Evolutionary conservation across 2,888 invertebrate genomes (phyloP).

Genomic region (Polymixis lichenea): DNA sequence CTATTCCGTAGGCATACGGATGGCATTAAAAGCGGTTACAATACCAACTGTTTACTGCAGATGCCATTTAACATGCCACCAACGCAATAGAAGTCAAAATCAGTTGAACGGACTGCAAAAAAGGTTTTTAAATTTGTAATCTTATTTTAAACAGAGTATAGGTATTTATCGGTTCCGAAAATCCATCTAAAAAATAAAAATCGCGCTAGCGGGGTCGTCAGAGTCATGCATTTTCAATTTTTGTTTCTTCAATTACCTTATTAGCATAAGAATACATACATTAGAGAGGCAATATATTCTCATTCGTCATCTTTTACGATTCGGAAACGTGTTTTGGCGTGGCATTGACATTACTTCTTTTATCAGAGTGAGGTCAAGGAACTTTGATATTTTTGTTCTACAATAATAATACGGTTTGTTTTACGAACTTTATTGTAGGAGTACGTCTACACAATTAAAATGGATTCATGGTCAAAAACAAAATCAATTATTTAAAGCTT

Average conservation of each 20-base stretch:
- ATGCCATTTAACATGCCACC: too few relatives aligned
- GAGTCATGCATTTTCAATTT: slow-evolving; percentile 24
- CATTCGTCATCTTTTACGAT: slow-evolving; percentile 30
- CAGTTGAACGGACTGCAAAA: too few relatives aligned
- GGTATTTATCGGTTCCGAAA: background rate
- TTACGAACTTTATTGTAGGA: background rate
- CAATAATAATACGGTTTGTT: background rate
- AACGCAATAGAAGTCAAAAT: too few relatives aligned
- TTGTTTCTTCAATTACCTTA: slow-evolving; percentile 28
- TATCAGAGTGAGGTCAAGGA: slow-evolving; percentile 54
- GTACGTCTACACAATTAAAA: background rate
- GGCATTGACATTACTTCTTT: slow-evolving; percentile 50
- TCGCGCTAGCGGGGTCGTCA: background rate
- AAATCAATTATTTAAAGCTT: background rate
- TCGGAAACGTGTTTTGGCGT: slow-evolving; percentile 28
- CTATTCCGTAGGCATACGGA: too few relatives aligned
- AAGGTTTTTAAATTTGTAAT: too few relatives aligned
- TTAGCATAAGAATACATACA: slow-evolving; percentile 29
- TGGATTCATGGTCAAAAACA: background rate
- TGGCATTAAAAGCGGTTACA: too few relatives aligned
- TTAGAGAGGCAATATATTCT: slow-evolving; percentile 11
- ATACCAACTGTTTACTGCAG: too few relatives aligned
- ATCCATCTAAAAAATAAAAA: background rate
- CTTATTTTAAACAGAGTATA: too few relatives aligned
- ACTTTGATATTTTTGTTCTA: slow-evolving; percentile 31